These are phyloP conservation scores for Ricordea florida DNA, from an alignment of 92 coral and sea anemone species.

Conservation along the genomic window DNA sequence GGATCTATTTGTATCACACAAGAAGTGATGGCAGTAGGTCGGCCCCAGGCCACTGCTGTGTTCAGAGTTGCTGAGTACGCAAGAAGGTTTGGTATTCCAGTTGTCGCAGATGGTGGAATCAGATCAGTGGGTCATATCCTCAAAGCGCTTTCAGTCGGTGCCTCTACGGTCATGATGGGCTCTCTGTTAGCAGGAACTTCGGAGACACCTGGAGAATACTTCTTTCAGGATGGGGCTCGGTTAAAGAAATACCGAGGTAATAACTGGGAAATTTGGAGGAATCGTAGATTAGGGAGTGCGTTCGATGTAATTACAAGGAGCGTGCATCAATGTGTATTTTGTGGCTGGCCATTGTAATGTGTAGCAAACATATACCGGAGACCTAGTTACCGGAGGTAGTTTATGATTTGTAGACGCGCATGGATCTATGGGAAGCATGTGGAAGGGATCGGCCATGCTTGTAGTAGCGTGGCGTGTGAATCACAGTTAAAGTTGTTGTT, in stretches of 20 bases:
- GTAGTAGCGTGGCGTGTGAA: no score
- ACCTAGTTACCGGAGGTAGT: no score
- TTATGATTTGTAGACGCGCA: no score
- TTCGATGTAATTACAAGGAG: no score
- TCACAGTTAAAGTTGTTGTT: no score
- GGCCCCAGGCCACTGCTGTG: slow-evolving; percentile 98
- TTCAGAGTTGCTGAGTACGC: slow-evolving; percentile 96
- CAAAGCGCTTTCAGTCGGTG: slow-evolving; percentile 92
- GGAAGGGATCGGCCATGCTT: no score
- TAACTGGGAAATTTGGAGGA: no score
- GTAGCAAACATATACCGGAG: no score
- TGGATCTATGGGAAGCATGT: no score
- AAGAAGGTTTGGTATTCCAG: slow-evolving; percentile 89
- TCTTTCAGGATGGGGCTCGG: slow-evolving; percentile 91
- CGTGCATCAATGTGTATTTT: no score
- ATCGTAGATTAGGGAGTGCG: no score
- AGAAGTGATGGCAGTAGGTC: slow-evolving; percentile 99
- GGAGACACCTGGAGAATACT: slow-evolving; percentile 98
- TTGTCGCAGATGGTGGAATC: slow-evolving; percentile 98
- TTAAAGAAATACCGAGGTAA: slow-evolving; percentile 95
- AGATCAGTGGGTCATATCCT: slow-evolving; percentile 89
- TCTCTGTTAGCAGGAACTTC: slow-evolving; percentile 96
- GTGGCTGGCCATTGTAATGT: no score
- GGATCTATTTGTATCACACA: slow-evolving; percentile 98
- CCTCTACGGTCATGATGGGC: slow-evolving; percentile 99